Evolutionary conservation across 1,140 invertebrate genomes (phyloP).

Genomic region (Drosophila mauritiana): DNA sequence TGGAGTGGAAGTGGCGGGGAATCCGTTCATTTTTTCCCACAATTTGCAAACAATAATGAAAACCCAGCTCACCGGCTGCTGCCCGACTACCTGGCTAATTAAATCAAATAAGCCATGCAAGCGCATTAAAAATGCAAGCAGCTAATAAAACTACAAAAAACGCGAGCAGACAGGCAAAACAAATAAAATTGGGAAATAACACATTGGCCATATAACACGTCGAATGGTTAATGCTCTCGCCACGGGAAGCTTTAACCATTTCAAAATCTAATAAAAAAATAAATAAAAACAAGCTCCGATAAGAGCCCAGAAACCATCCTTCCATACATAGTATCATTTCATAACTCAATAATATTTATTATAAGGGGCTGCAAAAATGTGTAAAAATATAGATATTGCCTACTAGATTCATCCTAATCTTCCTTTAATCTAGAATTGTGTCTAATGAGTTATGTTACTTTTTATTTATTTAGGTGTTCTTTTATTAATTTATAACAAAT

Average conservation of each 20-base stretch:
- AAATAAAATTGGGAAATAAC: constrained; percentile 48
- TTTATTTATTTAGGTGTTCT: too few relatives aligned
- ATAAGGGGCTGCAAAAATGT: too few relatives aligned
- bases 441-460: too few relatives aligned
- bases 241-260: neutral
- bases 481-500: neutral
- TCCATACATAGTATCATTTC: neutral
- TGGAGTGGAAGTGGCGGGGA: constrained; percentile 44
- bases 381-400: too few relatives aligned
- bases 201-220: constrained; percentile 32
- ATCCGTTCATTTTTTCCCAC: constrained; percentile 74
- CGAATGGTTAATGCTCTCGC: constrained; percentile 48
- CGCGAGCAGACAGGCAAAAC: constrained; percentile 36
- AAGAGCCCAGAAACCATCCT: neutral
- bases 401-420: too few relatives aligned
- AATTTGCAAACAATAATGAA: constrained; percentile 82
- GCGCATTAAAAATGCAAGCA: constrained; percentile 57
- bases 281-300: neutral
- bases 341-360: too few relatives aligned
- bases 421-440: too few relatives aligned
- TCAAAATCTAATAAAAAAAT: neutral
- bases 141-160: constrained; percentile 23
- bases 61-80: constrained; percentile 40
- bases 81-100: constrained; percentile 54
- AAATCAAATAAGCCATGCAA: constrained; percentile 69